Conservation (phyloP, 2,113 vertebrate genomes). For the Phyllopteryx taeniolatus region DNA sequence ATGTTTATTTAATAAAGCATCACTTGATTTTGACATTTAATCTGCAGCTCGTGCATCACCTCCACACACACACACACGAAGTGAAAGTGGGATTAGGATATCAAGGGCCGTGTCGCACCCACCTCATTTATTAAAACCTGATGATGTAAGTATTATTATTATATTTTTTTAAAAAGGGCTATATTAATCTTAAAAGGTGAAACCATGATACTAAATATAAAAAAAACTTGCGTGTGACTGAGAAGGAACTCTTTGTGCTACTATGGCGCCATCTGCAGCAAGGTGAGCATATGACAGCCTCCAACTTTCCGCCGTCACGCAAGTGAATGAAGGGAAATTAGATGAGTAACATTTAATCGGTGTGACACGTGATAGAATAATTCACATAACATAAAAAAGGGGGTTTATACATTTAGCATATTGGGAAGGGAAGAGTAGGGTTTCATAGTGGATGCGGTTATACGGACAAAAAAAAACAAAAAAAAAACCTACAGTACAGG, state of each 20-base stretch:
- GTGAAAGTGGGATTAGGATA: neutral
- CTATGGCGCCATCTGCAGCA: constrained; percentile 65
- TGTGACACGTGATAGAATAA: constrained; percentile 21
- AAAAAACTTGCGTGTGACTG: constrained; percentile 3
- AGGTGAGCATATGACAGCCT: constrained; percentile 6
- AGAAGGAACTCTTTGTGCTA: constrained; percentile 32
- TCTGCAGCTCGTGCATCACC: constrained; percentile 42
- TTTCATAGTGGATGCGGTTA: constrained; percentile 31
- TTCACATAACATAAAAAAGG: constrained; percentile 22
- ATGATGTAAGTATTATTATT: neutral
- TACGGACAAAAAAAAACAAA: constrained; percentile 31
- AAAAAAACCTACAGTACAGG: constrained; percentile 35
- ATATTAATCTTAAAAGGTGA: neutral
- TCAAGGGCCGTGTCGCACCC: neutral
- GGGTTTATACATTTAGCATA: constrained; percentile 38
- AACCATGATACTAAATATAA: constrained; percentile 1
- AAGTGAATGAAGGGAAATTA: neutral
- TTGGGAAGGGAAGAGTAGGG: constrained; percentile 12
- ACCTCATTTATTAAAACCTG: constrained; percentile 17
- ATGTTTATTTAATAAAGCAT: constrained; percentile 56
- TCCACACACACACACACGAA: constrained; percentile 7
- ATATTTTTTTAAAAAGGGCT: neutral
- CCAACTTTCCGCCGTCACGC: neutral
- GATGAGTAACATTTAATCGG: constrained; percentile 43
- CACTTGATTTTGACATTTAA: constrained; percentile 57